Conservation (phyloP, 1,140 invertebrate species). For the Cydia fagiglandana region DNA sequence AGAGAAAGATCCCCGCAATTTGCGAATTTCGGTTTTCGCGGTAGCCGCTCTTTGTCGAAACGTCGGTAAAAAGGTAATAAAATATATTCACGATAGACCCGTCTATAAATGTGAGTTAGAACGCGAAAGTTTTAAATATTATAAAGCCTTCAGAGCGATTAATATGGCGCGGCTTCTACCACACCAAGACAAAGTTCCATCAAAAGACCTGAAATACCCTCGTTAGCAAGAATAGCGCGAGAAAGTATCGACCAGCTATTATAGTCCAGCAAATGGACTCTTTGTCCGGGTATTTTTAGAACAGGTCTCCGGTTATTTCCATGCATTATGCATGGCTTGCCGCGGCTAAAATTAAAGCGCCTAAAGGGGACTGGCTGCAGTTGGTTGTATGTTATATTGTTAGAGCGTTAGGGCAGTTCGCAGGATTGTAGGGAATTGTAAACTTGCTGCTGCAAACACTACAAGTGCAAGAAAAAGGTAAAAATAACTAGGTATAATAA, state of each 20-base stretch:
- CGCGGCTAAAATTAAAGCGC: neutral
- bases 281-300: conserved; percentile 7
- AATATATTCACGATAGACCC: too few species aligned
- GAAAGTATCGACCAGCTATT: conserved; percentile 18
- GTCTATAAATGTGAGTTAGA: too few species aligned
- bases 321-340: conserved; percentile 7
- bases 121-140: too few species aligned
- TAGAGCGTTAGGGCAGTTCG: neutral
- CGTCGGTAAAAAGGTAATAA: too few species aligned
- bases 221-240: neutral
- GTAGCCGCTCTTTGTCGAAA: too few species aligned
- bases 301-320: conserved; percentile 9
- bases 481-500: too few species aligned
- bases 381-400: neutral
- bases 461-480: too few species aligned
- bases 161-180: neutral
- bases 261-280: conserved; percentile 7
- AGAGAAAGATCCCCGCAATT: too few species aligned
- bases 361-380: neutral
- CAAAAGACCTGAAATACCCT: neutral
- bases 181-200: neutral
- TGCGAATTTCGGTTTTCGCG: too few species aligned
- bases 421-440: neutral
- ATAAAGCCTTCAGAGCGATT: neutral
- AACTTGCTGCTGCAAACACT: neutral